Percentiles rank a stretch among this genome's conserved stretches.
phyloP scores from a whole-genome alignment of 2,797 vertebrate species.

The Pyrocephalus nanus region DNA sequence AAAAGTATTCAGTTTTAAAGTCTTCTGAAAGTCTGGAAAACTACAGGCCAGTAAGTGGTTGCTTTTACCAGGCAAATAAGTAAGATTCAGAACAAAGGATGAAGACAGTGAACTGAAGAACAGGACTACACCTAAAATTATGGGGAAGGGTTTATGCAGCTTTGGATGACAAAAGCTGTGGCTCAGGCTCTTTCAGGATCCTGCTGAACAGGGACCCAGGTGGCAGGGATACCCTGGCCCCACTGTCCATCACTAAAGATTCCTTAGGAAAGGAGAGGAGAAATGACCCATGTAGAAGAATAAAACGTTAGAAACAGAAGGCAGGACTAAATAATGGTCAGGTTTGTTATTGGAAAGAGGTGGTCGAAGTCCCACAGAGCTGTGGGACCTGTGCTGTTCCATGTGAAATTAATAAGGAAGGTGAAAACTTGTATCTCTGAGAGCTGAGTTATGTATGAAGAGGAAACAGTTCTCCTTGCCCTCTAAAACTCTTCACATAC shows the following conservation, averaged over 20 bases:
- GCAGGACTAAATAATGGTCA: not conserved
- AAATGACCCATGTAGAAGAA: not conserved
- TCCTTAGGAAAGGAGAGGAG: not conserved
- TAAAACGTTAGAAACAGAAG: not conserved
- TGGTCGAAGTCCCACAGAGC: not conserved
- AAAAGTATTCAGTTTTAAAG: not conserved
- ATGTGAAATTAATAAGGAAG: rapidly evolving
- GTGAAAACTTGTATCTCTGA: too few species aligned
- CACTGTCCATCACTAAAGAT: not conserved
- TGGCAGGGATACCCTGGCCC: too few species aligned
- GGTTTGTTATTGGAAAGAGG: not conserved
- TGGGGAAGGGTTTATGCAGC: not conserved
- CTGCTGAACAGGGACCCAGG: rapidly evolving
- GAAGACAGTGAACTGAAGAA: not conserved
- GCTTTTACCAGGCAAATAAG: not conserved
- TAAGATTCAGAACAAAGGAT: not conserved
- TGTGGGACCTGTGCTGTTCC: not conserved
- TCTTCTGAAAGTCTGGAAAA: not conserved
- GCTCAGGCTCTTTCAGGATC: too few species aligned
- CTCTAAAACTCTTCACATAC: not conserved
- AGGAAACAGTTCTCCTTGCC: too few species aligned
- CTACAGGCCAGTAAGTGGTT: not conserved
- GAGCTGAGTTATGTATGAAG: rapidly evolving
- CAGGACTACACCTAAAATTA: not conserved
- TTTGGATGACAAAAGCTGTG: not conserved